Evolutionary conservation across 2,797 vertebrate genomes (phyloP).

Genomic region (Orestias chungarensis): DNA sequence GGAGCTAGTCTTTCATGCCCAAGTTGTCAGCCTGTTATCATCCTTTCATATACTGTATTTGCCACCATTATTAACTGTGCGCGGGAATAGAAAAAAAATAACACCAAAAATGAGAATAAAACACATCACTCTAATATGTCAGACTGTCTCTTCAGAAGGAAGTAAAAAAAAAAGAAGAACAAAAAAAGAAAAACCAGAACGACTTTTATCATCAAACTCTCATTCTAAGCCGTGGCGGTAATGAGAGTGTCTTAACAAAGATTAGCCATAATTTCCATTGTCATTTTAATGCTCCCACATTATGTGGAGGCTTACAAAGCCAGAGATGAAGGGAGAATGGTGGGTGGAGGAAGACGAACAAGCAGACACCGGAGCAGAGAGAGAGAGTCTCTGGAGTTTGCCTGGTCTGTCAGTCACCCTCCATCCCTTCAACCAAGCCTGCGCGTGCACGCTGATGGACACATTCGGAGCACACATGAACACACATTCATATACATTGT

Average conservation of each 20-base stretch:
- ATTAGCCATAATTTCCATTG: slow-evolving; percentile 82
- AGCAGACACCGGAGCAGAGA: slow-evolving; percentile 59
- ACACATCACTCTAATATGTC: slow-evolving; percentile 77
- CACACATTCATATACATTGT: slow-evolving; percentile 32
- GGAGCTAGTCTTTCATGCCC: slow-evolving; percentile 73
- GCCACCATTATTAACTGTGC: slow-evolving; percentile 74
- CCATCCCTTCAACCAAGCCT: slow-evolving; percentile 53
- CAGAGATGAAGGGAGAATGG: slow-evolving; percentile 73
- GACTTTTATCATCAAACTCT: slow-evolving; percentile 73
- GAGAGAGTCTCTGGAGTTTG: slow-evolving; percentile 59
- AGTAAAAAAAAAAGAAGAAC: slow-evolving; percentile 1
- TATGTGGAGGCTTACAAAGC: slow-evolving; percentile 75
- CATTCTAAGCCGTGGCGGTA: slow-evolving; percentile 69
- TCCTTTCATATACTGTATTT: slow-evolving; percentile 81
- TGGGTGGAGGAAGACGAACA: slow-evolving; percentile 66
- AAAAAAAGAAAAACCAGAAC: slow-evolving; percentile 46
- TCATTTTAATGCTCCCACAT: slow-evolving; percentile 78
- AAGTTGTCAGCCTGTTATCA: slow-evolving; percentile 80
- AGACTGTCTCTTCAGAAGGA: slow-evolving; percentile 66
- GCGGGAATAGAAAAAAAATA: slow-evolving; percentile 59
- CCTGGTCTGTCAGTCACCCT: slow-evolving; percentile 79
- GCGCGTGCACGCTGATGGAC: slow-evolving; percentile 34
- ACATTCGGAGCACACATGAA: slow-evolving; percentile 32
- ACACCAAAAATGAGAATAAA: slow-evolving; percentile 68
- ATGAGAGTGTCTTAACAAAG: slow-evolving; percentile 79